Evolutionary conservation across 2,888 invertebrate genomes (phyloP).

Genomic region (Melinopterus prodromus): DNA sequence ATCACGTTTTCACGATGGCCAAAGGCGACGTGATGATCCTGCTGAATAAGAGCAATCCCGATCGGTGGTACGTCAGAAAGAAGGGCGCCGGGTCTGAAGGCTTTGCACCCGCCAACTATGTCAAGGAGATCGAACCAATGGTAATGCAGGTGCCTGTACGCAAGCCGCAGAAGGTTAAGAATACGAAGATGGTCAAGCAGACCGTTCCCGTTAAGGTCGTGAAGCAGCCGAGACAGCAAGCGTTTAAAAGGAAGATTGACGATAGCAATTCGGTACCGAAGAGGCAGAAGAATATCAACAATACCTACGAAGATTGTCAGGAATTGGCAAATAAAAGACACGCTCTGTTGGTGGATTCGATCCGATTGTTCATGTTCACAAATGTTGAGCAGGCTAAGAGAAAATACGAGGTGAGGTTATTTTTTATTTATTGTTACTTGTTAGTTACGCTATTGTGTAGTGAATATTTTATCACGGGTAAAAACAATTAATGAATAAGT

Average conservation of each 20-base stretch:
- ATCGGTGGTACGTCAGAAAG: slow-evolving; percentile 98
- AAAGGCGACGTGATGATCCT: slow-evolving; percentile 93
- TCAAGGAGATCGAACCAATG: slow-evolving; percentile 89
- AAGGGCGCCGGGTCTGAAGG: slow-evolving; percentile 90
- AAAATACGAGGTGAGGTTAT: slow-evolving; percentile 84
- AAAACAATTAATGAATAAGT: no score
- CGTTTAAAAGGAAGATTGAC: slow-evolving; percentile 57
- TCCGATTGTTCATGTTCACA: slow-evolving; percentile 87
- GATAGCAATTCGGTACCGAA: slow-evolving; percentile 84
- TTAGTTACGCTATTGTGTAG: no score
- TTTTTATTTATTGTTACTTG: no score
- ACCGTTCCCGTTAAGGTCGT: slow-evolving; percentile 79
- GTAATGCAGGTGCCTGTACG: slow-evolving; percentile 85
- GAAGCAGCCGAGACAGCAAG: slow-evolving; percentile 53
- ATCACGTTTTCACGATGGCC: slow-evolving; percentile 89
- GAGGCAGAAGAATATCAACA: slow-evolving; percentile 80
- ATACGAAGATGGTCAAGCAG: slow-evolving; percentile 87
- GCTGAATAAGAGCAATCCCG: slow-evolving; percentile 93
- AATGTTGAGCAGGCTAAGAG: slow-evolving; percentile 92
- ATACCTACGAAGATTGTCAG: slow-evolving; percentile 82
- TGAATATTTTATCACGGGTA: no score
- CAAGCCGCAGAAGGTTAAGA: slow-evolving; percentile 88
- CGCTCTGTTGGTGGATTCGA: slow-evolving; percentile 89
- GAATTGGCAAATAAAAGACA: slow-evolving; percentile 83
- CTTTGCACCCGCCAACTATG: slow-evolving; percentile 97